phyloP scores from a whole-genome alignment of 2,797 vertebrate species.

The Numenius phaeopus region DNA sequence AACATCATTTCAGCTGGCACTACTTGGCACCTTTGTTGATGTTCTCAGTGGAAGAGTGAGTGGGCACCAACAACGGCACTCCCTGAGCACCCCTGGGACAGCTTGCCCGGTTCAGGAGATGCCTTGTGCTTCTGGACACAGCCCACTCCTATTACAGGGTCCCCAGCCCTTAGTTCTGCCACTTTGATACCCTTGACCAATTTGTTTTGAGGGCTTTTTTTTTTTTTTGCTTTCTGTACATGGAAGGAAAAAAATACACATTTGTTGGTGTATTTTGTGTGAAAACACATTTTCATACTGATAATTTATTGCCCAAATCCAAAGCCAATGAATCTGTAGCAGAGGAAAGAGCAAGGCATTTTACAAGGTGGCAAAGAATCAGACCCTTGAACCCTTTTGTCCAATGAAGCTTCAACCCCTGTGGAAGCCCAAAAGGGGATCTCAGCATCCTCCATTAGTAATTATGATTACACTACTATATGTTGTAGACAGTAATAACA shows the following conservation, averaged over 20 bases:
- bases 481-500: neutral
- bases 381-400: neutral
- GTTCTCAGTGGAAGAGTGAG: neutral
- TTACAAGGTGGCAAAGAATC: neutral
- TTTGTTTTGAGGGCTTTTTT: neutral
- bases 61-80: neutral
- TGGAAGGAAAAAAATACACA: neutral
- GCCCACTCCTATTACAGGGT: too few relatives aligned
- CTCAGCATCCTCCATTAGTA: neutral
- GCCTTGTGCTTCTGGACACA: neutral
- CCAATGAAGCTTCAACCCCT: neutral
- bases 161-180: neutral
- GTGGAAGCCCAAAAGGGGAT: neutral
- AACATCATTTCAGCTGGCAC: neutral
- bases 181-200: neutral
- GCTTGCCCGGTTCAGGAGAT: accelerated
- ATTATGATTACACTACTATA: neutral
- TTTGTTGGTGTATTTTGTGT: neutral
- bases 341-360: neutral
- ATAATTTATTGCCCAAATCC: neutral
- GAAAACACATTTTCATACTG: neutral
- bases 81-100: neutral
- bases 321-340: neutral
- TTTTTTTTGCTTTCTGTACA: neutral
- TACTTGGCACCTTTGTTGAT: neutral